These are phyloP conservation scores for Benitochromis conjunctus DNA, from an alignment of 2,113 vertebrate species.

Conservation along the genomic window DNA sequence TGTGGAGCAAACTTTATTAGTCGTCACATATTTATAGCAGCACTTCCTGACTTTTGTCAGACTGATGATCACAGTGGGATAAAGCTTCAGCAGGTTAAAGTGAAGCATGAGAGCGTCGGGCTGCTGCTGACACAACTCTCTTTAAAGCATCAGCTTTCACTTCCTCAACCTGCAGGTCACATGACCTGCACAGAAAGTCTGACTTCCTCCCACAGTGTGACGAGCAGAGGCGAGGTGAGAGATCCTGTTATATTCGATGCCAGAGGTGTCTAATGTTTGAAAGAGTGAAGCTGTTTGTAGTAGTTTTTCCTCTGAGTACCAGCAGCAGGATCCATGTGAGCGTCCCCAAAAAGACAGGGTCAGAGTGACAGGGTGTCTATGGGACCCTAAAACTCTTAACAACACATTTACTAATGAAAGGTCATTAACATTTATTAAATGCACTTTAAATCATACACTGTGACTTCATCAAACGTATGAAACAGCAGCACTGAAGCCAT, in stretches of 20 bases:
- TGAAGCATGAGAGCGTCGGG: neutral
- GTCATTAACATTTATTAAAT: neutral
- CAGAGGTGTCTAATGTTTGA: neutral
- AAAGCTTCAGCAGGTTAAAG: neutral
- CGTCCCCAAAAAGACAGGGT: neutral
- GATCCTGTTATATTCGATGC: neutral
- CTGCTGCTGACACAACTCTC: slow-evolving; percentile 1
- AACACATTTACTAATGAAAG: neutral
- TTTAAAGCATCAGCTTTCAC: neutral
- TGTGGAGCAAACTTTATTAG: neutral
- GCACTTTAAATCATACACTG: too few relatives aligned
- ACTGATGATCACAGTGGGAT: neutral
- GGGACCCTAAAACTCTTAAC: too few relatives aligned
- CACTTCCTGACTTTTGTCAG: neutral
- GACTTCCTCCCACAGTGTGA: neutral
- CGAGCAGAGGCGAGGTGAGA: neutral
- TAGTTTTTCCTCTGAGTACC: neutral
- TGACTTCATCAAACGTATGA: too few relatives aligned
- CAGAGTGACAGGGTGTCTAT: neutral
- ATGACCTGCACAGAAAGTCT: neutral
- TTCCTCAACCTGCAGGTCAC: slow-evolving; percentile 30
- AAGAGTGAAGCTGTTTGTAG: neutral
- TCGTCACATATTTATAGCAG: neutral
- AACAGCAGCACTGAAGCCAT: neutral
- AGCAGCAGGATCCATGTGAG: neutral